Evolutionary conservation across 53 echinoderm and acorn worm species (phyloP).

Genomic region (Hippasteria phrygiana): DNA sequence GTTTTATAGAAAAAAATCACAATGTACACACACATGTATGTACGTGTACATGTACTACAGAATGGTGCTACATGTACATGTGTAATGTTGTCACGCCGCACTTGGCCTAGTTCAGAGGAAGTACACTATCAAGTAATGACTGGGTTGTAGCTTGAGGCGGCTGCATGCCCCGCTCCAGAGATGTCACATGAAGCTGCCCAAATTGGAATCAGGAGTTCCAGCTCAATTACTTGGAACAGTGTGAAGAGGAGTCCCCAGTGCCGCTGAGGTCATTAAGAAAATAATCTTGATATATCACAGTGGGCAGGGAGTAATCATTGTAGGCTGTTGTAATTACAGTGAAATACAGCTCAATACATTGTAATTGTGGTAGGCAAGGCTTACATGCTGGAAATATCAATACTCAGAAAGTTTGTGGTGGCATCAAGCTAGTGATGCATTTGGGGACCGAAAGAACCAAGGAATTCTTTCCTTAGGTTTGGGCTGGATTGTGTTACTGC

Average conservation of each 20-base stretch:
- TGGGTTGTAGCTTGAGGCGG: neutral
- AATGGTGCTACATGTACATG: neutral
- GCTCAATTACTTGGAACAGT: neutral
- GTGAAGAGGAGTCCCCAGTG: neutral
- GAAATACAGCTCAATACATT: too few relatives aligned
- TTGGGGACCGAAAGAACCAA: too few relatives aligned
- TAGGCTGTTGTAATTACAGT: too few relatives aligned
- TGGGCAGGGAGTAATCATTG: too few relatives aligned
- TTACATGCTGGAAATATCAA: too few relatives aligned
- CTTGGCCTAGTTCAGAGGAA: neutral
- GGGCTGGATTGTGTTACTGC: too few relatives aligned
- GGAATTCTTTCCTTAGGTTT: too few relatives aligned
- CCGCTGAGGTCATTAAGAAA: neutral
- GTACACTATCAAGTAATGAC: neutral
- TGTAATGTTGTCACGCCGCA: neutral
- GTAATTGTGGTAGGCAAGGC: too few relatives aligned
- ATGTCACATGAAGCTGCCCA: neutral
- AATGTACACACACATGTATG: too few relatives aligned
- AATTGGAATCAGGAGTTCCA: neutral
- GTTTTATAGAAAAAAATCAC: neutral
- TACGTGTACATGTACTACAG: too few relatives aligned
- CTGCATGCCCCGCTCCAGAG: neutral
- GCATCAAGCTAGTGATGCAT: too few relatives aligned
- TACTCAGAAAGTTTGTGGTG: too few relatives aligned
- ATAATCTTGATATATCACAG: neutral